phyloP scores from a whole-genome alignment of 1,140 invertebrate species.

The Aphis gossypii region DNA sequence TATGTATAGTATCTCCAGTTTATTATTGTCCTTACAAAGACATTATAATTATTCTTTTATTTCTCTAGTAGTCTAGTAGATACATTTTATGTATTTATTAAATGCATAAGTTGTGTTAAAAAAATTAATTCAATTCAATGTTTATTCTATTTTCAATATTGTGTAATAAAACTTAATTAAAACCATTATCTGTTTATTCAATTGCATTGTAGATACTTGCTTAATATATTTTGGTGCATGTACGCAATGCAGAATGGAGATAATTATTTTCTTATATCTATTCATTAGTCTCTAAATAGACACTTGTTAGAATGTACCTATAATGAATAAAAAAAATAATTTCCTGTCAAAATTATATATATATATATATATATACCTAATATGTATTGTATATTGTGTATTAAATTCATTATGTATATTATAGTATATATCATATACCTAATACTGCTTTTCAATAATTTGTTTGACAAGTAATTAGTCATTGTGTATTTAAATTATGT shows the following conservation, averaged over 20 bases:
- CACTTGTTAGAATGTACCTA: not conserved
- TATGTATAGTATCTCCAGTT: not conserved
- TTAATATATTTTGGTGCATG: conserved; percentile 44
- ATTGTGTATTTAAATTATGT: not conserved
- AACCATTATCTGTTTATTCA: conserved; percentile 19
- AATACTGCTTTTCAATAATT: not conserved
- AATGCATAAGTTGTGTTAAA: not conserved
- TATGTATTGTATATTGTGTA: not conserved
- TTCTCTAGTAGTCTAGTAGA: not conserved
- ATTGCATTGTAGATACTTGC: conserved; percentile 34
- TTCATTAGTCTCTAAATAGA: not conserved
- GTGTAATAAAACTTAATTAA: not conserved
- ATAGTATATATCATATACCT: not conserved
- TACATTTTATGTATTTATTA: not conserved
- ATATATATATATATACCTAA: not conserved
- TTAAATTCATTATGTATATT: not conserved
- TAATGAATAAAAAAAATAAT: not conserved
- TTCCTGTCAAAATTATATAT: not conserved
- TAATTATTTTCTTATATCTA: conserved; percentile 6
- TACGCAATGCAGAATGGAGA: conserved; percentile 24
- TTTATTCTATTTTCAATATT: not conserved
- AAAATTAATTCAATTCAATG: not conserved
- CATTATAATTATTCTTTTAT: not conserved
- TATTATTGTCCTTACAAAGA: not conserved
- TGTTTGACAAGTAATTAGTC: not conserved